Evolutionary conservation across 2,888 invertebrate genomes (phyloP), one percentile per base, ranked within the genome.

Genomic region (Pseudococcus jackbeardsleyi): DNA sequence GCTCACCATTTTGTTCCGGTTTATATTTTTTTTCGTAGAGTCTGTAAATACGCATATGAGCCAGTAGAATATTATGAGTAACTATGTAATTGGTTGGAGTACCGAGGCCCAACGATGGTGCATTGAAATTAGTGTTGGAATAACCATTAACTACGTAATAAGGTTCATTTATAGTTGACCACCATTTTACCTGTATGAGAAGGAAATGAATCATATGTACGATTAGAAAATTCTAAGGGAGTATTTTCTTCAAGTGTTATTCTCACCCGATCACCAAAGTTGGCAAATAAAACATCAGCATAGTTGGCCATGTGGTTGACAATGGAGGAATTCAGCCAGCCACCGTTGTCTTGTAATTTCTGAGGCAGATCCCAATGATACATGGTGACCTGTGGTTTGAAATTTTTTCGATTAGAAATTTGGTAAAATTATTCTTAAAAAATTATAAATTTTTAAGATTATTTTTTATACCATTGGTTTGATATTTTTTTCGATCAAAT

Each of bases 91-190:
- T 93, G 0, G 93, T 93, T 0, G 93, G 94, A 77, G 92, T 91
- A 7, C 90, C 88, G 46, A 91, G 68, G 19, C 90, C 89, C 42
- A 91, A 77, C 3, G 89, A 90, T 0, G 91, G 91, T 1, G 91
- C 91, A 50, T 90, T 42, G 3, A 8, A 6, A 54, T 54, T n/a
- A 6, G 0, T n/a, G n/a, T 39, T 22, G 3, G 90, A 90, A 88
- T 91, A 91, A 5, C 90, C 90, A 11, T 89, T 48, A 15, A 90
- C 88, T 0, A 89, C 85, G 19, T 89, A 89, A 59, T 54, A 19
- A 0, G 95, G 94, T 90, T 95, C 95, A 90, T 95, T 95, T 90
- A 95, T 92, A 0, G 95, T 95, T 79, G 95, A 93, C 95, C 95
- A 95, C 64, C 91, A 90, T 90, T 92, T 91, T 0, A 94, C 91